phyloP scores from a whole-genome alignment of 2,797 vertebrate genomes.

The Salmo trutta region DNA sequence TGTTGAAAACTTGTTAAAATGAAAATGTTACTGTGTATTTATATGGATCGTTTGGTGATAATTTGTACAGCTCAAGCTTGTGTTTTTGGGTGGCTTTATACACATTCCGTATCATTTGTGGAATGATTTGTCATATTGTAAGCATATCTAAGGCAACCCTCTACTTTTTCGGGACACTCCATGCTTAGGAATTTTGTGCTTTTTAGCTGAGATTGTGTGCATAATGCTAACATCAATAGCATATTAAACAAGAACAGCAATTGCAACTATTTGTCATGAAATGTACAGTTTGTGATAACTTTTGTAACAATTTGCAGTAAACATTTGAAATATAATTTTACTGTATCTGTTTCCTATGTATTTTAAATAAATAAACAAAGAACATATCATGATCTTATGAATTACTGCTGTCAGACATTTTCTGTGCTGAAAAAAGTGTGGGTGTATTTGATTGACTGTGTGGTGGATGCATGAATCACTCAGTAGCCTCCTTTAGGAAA shows the following conservation, averaged over 20 bases:
- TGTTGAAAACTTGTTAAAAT: slow-evolving; percentile 54
- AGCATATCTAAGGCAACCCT: slow-evolving; percentile 68
- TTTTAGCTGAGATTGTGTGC: slow-evolving; percentile 78
- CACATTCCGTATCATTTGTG: slow-evolving; percentile 68
- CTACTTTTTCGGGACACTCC: slow-evolving; percentile 74
- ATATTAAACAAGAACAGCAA: slow-evolving; percentile 79
- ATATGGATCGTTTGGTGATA: slow-evolving; percentile 72
- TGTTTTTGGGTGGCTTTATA: slow-evolving; percentile 64
- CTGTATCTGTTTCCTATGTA: slow-evolving; percentile 93
- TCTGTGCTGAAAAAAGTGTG: background rate
- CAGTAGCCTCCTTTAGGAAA: background rate
- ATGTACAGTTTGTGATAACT: slow-evolving; percentile 98
- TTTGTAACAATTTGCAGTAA: slow-evolving; percentile 88
- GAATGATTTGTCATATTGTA: slow-evolving; percentile 73
- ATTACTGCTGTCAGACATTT: background rate
- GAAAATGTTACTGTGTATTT: slow-evolving; percentile 70
- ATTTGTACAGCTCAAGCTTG: slow-evolving; percentile 67
- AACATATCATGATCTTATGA: slow-evolving; percentile 14
- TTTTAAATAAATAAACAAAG: slow-evolving; percentile 82
- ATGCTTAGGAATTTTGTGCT: slow-evolving; percentile 80
- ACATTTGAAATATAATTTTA: slow-evolving; percentile 89
- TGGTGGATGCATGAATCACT: background rate
- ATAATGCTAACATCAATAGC: slow-evolving; percentile 74
- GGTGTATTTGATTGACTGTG: background rate
- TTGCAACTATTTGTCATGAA: slow-evolving; percentile 82